These are phyloP conservation scores for Conistra vaccinii DNA, from an alignment of 2,888 invertebrate genomes.

Conservation along the genomic window DNA sequence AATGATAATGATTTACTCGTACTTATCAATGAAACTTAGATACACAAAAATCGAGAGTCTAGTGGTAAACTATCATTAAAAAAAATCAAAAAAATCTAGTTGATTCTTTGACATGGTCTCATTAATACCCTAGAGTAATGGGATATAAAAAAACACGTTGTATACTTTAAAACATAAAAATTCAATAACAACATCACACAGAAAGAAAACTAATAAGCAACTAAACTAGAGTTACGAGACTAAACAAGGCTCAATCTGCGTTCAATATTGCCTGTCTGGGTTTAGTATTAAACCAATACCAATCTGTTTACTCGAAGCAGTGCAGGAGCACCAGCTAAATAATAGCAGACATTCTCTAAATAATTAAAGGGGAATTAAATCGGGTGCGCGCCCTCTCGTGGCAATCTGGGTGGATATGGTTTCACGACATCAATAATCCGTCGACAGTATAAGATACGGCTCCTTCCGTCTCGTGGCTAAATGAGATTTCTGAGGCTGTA, in stretches of 20 bases:
- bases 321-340: conserved; percentile 44
- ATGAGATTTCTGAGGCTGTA: conserved; percentile 67
- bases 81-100: too few species aligned
- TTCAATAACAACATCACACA: conserved; percentile 22
- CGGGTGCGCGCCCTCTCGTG: conserved; percentile 57
- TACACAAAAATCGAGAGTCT: too few species aligned
- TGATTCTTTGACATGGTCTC: too few species aligned
- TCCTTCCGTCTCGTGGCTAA: conserved; percentile 53
- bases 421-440: conserved; percentile 72
- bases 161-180: conserved; percentile 16
- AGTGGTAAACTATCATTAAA: too few species aligned
- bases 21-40: too few species aligned
- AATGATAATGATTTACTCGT: too few species aligned
- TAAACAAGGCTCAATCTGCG: conserved; percentile 36
- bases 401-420: conserved; percentile 68
- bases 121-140: too few species aligned
- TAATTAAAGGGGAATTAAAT: conserved; percentile 73
- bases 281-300: conserved; percentile 51
- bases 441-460: conserved; percentile 60
- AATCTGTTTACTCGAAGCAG: conserved; percentile 46
- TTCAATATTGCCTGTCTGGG: conserved; percentile 55
- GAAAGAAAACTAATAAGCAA: conserved; percentile 48
- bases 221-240: conserved; percentile 27
- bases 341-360: conserved; percentile 60
- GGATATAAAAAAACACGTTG: too few species aligned